Evolutionary conservation across 1,140 invertebrate genomes (phyloP), one percentile per base, ranked within the genome.

Genomic region (Plectrocnemia conspersa): DNA sequence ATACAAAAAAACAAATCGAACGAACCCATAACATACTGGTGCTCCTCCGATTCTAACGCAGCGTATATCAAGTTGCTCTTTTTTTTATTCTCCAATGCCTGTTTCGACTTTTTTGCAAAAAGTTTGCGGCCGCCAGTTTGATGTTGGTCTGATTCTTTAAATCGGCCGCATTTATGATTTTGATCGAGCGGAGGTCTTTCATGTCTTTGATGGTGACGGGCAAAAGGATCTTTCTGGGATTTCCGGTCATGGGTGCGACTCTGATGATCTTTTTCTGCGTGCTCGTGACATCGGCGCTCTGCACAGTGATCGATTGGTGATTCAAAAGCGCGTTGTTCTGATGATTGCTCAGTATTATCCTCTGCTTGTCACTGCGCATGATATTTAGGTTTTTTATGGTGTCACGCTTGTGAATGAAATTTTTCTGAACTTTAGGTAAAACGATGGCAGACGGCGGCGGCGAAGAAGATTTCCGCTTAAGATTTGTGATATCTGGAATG

Each of bases 181-280:
- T 86, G 38, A 86, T 83, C 0, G 81, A 80, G 45, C 79, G 77
- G 7, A 84, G 71, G 63, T 84, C 81, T 64, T 84, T 84, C 72
- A 81, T 77, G 27, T 81, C 79, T 61, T 82, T 82, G 21, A 85
- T 68, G n/a, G 76, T 82, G 1, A 85, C 78, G 0, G 84, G 84
- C 29, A 86, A 66, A 1, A 87, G 68, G 44, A 87, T 81, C 0
- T 83, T 84, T 1, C 82, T 71, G 1, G 79, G 79, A 64, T 83
- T 81, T 6, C 73, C 76, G 13, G 73, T 70, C 64, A 78, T 70
- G 0, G 75, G 73, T 11, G 77, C 77, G 1, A 79, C 77, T 52
- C 77, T 63, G 13, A 79, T 75, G n/a, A 79, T 71, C 62, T 77
- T 72, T 27, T 74, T 64, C 54, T 78, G 77, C 0, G 67, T 68